Evolutionary conservation across 1,140 invertebrate species (phyloP).

Genomic region (Brachionus asplanchnoidis): DNA sequence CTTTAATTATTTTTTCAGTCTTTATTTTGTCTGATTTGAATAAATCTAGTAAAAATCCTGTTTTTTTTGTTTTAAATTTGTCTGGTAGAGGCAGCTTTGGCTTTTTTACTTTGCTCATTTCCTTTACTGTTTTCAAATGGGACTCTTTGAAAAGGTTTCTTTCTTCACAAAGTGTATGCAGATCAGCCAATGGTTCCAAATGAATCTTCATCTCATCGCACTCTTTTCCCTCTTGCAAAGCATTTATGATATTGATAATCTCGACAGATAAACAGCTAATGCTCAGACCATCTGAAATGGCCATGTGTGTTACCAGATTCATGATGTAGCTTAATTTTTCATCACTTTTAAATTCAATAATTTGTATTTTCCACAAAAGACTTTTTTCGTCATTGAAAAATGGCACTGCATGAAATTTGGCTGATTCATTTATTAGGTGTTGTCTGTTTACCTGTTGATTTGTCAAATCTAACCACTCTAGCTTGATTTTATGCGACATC

Average conservation of each 20-base stretch:
- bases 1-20: not conserved
- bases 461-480: constrained; percentile 17
- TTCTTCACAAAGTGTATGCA: not conserved
- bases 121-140: not conserved
- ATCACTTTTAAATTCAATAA: not conserved
- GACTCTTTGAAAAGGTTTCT: not conserved
- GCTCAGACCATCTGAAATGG: constrained; percentile 27
- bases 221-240: not conserved
- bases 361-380: not conserved
- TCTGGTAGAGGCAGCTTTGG: not conserved
- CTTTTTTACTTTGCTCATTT: not conserved
- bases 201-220: constrained; percentile 9
- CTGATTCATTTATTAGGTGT: not conserved
- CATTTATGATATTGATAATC: constrained; percentile 15
- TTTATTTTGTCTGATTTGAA: not conserved
- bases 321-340: not conserved
- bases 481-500: not conserved
- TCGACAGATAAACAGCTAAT: not conserved
- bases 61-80: not conserved
- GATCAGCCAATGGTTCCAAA: not conserved
- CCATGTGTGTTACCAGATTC: not conserved
- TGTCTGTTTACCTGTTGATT: not conserved
- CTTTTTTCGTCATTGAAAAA: not conserved
- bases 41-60: not conserved
- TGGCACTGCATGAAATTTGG: not conserved